Percentiles rank a stretch among this genome's conserved stretches.
Evolutionary conservation across 1,140 invertebrate genomes (phyloP).

Genomic region (Homarus americanus): DNA sequence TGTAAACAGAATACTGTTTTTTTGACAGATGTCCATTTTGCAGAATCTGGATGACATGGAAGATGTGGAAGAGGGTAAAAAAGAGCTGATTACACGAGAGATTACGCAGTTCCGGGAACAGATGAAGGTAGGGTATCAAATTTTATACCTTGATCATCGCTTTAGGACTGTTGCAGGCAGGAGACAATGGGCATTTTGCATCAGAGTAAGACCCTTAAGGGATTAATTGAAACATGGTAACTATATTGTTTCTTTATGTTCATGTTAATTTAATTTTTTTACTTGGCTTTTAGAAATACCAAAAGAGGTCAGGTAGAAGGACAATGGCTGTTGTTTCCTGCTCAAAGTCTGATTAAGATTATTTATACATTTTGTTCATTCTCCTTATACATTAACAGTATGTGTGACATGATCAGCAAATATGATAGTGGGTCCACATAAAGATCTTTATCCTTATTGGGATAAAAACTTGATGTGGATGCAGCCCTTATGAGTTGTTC

Average conservation of each 20-base stretch:
- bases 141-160: not conserved
- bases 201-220: conserved; percentile 1
- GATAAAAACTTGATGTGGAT: conserved; percentile 1
- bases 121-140: conserved; percentile 89
- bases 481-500: not conserved
- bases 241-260: not conserved
- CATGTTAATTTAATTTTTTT: too few species aligned
- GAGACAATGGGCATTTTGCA: conserved; percentile 34
- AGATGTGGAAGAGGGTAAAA: conserved; percentile 95
- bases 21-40: not conserved
- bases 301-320: not conserved
- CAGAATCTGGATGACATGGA: conserved; percentile 86
- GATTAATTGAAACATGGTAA: not conserved
- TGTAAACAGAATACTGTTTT: not conserved
- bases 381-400: conserved; percentile 10
- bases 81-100: conserved; percentile 93
- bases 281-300: too few species aligned
- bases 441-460: not conserved
- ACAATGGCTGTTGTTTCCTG: conserved; percentile 35
- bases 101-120: conserved; percentile 98
- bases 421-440: not conserved
- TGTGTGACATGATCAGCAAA: not conserved
- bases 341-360: conserved; percentile 37
- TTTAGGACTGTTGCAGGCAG: conserved; percentile 31
- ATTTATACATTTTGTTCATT: not conserved